Percentiles rank a stretch among this genome's conserved stretches.
These are phyloP conservation scores for Sweltsa coloradensis DNA, from an alignment of 1,140 invertebrate species.

Conservation along the genomic window DNA sequence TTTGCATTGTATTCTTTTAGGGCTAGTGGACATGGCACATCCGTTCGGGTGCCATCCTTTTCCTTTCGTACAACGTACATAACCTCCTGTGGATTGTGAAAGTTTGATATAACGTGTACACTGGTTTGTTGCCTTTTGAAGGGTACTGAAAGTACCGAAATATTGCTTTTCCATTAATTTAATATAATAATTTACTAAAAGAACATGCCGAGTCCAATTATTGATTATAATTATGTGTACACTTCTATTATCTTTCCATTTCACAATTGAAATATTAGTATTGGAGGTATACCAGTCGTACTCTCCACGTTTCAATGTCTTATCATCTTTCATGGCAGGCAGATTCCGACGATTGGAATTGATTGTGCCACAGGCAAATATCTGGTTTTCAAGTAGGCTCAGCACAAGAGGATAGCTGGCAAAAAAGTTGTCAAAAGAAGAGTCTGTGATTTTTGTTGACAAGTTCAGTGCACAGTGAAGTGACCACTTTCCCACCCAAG, in stretches of 20 bases:
- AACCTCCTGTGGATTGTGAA: no score
- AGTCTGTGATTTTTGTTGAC: constrained; percentile 16
- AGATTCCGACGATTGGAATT: constrained; percentile 13
- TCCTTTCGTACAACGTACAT: no score
- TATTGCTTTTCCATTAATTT: no score
- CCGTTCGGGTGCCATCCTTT: constrained; percentile 15
- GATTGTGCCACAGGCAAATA: constrained; percentile 21
- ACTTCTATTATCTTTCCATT: no score
- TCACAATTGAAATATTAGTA: no score
- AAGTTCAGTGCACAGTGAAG: constrained; percentile 20
- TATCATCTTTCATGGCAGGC: constrained; percentile 13
- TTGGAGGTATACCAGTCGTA: no score
- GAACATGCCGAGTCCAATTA: no score
- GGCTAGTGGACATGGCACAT: constrained; percentile 19
- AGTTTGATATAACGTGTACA: no score
- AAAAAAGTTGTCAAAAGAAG: constrained; percentile 23
- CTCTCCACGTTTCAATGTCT: constrained; percentile 15
- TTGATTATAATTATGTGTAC: no score
- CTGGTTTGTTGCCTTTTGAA: no score
- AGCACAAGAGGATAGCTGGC: constrained; percentile 16
- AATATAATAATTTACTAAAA: no score
- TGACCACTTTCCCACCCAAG: constrained; percentile 26
- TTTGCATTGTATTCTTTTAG: constrained; percentile 27
- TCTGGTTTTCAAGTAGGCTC: constrained; percentile 11
- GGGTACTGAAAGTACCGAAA: no score